A percentile compares a stretch with the other conserved stretches of the same genome.
phyloP scores from a whole-genome alignment of 2,113 vertebrate genomes.

The Poecilia latipinna region DNA sequence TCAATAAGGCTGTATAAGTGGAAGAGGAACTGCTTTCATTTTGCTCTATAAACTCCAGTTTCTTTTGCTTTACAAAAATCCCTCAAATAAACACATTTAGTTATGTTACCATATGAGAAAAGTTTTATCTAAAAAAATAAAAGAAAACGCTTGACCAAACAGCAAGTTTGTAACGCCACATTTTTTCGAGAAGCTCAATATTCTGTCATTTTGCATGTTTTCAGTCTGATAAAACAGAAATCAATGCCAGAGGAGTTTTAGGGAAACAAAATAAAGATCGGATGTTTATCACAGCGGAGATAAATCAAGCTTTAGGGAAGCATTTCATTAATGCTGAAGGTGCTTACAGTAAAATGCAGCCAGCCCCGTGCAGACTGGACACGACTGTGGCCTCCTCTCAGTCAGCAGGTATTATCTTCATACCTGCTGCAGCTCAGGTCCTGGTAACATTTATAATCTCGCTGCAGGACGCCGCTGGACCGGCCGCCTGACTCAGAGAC shows the following conservation, averaged over 20 bases:
- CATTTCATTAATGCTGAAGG: slow-evolving; percentile 26
- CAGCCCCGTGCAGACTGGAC: slow-evolving; percentile 30
- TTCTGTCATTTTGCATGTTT: not conserved
- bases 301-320: slow-evolving; percentile 16
- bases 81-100: not conserved
- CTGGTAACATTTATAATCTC: slow-evolving; percentile 47
- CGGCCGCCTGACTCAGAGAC: slow-evolving; percentile 33
- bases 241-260: not conserved
- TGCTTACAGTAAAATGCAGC: slow-evolving; percentile 20
- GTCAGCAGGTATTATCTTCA: slow-evolving; percentile 64
- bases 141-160: too few species aligned
- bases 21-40: not conserved
- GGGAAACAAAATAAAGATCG: not conserved
- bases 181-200: too few species aligned
- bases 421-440: slow-evolving; percentile 37
- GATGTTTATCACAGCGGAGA: not conserved
- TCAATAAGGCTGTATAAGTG: not conserved
- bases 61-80: not conserved
- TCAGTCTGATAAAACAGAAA: not conserved
- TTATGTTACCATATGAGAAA: too few species aligned
- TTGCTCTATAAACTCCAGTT: not conserved
- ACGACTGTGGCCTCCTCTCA: slow-evolving; percentile 31
- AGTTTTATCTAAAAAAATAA: too few species aligned
- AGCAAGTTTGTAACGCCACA: too few species aligned
- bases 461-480: slow-evolving; percentile 59